Base-by-base conservation (phyloP, 2,888 invertebrate species). In the Scaptomyza polygonia region DNA sequence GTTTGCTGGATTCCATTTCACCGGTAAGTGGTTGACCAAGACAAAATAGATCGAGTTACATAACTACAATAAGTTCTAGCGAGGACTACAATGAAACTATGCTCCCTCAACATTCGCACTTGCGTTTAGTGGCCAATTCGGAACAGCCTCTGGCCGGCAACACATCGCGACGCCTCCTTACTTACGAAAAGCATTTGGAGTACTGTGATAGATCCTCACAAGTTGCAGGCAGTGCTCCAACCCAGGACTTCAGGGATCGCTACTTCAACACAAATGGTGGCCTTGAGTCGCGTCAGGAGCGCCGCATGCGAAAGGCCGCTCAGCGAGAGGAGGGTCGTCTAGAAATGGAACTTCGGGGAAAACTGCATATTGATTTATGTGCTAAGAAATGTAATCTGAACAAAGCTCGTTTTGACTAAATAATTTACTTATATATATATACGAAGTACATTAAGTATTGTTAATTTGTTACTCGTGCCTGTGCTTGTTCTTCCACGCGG, bases 1-100 rank as follows among this genome's bases (percentile, higher is more conserved):
- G 98, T 99, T 0, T 98, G 96, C 92, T 99, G 99, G 99, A 95
- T 98, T 84, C 99, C 99, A 27, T 93, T 98, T 36, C 95, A 96
- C 72, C 95, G 96, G 95, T 96, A 76, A 61, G 61, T 52, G 6
- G 5, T 14, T 2, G 4, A 30, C 8, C 5, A 29, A 16, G 16
- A 16, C 12, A 16, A 16, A 18, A 11, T 16, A 36, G 4, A 12
- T 0, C 1, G 5, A 8, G 1, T 0, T 12, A 8, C 36, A 11
- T 39, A 6, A 62, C 18, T 12, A 6, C 1, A 30, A 9, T 8
- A 16, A 21, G 8, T 39, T 49, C 2, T 18, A 96, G 96, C 77
- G 94, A 94, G 57, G 95, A 96, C 72, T 97, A 97, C 90, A 90
- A 92, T 0, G 94, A 94, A 51, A 92, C 94, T 0, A 94, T 95